These are phyloP conservation scores for Syngnathus floridae DNA, from an alignment of 2,113 vertebrate genomes.

Conservation along the genomic window DNA sequence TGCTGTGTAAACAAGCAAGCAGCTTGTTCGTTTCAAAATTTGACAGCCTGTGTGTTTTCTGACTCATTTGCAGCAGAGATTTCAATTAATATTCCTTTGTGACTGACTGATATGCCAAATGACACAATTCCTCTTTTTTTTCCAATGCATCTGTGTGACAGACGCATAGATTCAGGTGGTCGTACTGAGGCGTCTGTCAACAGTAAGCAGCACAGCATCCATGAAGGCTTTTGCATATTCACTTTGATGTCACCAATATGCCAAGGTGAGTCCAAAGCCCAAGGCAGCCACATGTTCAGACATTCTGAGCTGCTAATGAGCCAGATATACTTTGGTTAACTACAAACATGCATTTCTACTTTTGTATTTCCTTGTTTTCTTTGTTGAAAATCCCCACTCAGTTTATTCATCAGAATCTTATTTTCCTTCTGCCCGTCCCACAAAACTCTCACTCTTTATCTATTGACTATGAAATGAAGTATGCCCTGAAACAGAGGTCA, in stretches of 20 bases:
- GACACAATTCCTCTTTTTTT: conserved; percentile 15
- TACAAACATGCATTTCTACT: not conserved
- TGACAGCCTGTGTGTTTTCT: not conserved
- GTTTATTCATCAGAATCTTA: not conserved
- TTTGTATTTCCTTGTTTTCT: not conserved
- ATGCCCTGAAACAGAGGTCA: not conserved
- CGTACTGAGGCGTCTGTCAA: conserved; percentile 20
- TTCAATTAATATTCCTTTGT: not conserved
- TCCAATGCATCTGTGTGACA: not conserved
- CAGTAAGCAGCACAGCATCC: conserved; percentile 12
- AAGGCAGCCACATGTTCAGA: conserved; percentile 31
- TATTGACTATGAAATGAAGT: not conserved
- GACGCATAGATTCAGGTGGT: conserved; percentile 26
- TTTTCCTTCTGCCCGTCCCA: not conserved
- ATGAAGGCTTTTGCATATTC: conserved; percentile 41
- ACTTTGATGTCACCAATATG: conserved; percentile 55
- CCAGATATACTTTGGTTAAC: conserved; percentile 2
- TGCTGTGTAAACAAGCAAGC: not conserved
- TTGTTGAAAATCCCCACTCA: not conserved
- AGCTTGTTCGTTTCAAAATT: not conserved
- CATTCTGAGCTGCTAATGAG: conserved; percentile 48
- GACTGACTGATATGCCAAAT: conserved; percentile 15
- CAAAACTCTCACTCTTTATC: not conserved
- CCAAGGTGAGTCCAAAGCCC: conserved; percentile 24
- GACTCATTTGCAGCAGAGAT: not conserved